Evolutionary conservation across 2,797 vertebrate genomes (phyloP).

Genomic region (Pseudomugil gertrudae): DNA sequence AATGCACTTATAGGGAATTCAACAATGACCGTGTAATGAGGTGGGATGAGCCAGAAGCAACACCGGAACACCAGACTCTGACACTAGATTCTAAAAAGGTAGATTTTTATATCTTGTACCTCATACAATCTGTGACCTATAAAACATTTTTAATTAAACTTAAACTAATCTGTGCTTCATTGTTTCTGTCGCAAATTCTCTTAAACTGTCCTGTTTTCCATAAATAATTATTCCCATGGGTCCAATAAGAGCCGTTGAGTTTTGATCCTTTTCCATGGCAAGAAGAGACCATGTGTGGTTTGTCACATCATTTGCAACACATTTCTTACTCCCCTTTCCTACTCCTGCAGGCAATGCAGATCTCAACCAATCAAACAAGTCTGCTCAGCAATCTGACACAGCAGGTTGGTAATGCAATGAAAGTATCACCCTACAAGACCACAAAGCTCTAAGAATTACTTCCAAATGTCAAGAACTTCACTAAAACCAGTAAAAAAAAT

Average conservation of each 20-base stretch:
- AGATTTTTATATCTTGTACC: conserved; percentile 7
- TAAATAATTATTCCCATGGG: conserved; percentile 66
- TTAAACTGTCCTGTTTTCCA: conserved; percentile 72
- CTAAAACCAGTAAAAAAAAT: conserved; percentile 3
- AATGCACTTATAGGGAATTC: conserved; percentile 26
- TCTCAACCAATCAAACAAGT: conserved; percentile 40
- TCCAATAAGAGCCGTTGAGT: conserved; percentile 29
- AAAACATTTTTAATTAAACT: conserved; percentile 13
- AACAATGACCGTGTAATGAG: conserved; percentile 36
- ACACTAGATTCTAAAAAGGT: conserved; percentile 26
- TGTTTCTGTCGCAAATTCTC: conserved; percentile 38
- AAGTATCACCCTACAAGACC: conserved; percentile 44
- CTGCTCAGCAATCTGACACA: conserved; percentile 35
- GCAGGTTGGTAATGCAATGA: conserved; percentile 54
- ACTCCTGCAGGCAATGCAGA: conserved; percentile 21
- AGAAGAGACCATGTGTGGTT: conserved; percentile 72
- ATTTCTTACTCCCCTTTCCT: conserved; percentile 35
- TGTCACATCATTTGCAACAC: conserved; percentile 62
- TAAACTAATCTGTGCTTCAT: conserved; percentile 18
- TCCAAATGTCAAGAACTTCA: conserved; percentile 40
- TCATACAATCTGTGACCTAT: conserved; percentile 7
- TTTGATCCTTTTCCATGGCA: conserved; percentile 53
- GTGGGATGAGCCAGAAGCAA: conserved; percentile 47
- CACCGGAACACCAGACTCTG: conserved; percentile 15
- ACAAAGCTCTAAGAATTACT: conserved; percentile 30